These are phyloP conservation scores for Upupa epops DNA, from an alignment of 2,113 vertebrate species.

Conservation along the genomic window DNA sequence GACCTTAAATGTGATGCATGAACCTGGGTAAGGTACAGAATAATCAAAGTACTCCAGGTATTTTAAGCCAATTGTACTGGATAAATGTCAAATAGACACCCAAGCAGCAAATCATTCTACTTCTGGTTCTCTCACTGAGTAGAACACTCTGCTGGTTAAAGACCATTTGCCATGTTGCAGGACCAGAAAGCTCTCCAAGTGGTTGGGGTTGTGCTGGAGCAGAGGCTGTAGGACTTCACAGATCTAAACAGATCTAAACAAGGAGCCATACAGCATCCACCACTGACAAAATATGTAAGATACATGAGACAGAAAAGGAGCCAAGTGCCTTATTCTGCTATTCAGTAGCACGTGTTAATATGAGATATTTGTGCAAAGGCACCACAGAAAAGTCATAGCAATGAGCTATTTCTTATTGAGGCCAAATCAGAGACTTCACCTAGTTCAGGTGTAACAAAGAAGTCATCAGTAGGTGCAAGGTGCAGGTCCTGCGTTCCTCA, in stretches of 20 bases:
- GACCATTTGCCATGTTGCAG: neutral
- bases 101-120: neutral
- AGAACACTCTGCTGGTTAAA: neutral
- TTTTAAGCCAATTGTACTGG: neutral
- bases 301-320: neutral
- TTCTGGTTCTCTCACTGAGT: neutral
- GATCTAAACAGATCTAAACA: neutral
- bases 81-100: neutral
- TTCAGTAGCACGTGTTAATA: neutral
- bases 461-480: neutral
- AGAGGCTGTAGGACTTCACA: neutral
- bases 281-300: neutral
- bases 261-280: neutral
- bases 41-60: neutral
- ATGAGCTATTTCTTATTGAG: neutral
- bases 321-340: neutral
- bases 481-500: neutral
- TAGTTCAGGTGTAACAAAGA: neutral
- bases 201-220: neutral
- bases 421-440: neutral
- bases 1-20: neutral
- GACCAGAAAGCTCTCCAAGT: neutral
- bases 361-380: rapidly evolving
- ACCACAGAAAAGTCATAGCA: neutral
- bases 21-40: neutral